These are phyloP conservation scores for Malaclemys terrapin DNA, from an alignment of 2,113 vertebrate genomes.

Conservation along the genomic window DNA sequence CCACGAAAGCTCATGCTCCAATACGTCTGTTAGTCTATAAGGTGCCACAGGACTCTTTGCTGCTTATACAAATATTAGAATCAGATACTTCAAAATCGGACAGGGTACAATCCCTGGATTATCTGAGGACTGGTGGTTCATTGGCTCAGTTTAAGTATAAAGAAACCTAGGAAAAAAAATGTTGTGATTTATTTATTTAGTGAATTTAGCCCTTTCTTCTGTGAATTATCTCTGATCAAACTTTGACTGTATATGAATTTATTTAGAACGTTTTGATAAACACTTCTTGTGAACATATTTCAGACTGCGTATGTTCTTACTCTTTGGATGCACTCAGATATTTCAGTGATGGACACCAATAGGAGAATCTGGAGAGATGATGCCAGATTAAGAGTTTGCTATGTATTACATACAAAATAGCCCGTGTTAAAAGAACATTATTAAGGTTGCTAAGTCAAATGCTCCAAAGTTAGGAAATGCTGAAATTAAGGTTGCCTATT, in stretches of 20 bases:
- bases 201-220: background rate
- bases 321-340: background rate
- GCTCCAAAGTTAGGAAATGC: background rate
- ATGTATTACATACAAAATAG: background rate
- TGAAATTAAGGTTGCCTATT: background rate
- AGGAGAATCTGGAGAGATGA: too few species aligned
- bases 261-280: background rate
- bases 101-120: background rate
- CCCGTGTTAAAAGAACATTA: background rate
- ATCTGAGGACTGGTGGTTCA: background rate
- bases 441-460: background rate
- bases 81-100: background rate
- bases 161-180: background rate
- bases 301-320: background rate
- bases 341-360: too few species aligned
- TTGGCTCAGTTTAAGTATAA: background rate
- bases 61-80: background rate
- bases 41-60: too few species aligned
- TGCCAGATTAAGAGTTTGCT: background rate
- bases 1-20: too few species aligned
- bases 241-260: background rate
- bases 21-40: too few species aligned
- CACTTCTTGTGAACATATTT: background rate
- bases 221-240: background rate
- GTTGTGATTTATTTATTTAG: background rate